Evolutionary conservation across 1,140 invertebrate genomes (phyloP).

Genomic region (Ceratoteleas bidentatus): DNA sequence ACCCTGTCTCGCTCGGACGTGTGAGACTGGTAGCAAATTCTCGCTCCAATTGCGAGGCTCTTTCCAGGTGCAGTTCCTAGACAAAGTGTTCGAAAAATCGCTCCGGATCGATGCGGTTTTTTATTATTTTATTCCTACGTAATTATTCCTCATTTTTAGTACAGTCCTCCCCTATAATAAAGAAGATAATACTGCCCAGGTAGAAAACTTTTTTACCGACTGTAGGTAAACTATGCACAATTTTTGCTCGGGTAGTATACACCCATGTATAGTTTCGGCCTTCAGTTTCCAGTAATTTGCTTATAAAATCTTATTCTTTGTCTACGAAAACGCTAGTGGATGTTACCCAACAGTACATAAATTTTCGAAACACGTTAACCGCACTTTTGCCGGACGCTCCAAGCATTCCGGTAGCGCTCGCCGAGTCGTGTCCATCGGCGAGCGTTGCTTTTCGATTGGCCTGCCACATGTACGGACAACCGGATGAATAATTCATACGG

Average conservation of each 20-base stretch:
- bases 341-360: constrained; percentile 55
- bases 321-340: constrained; percentile 29
- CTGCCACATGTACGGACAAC: constrained; percentile 60
- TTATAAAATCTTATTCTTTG: too few species aligned
- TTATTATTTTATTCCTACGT: too few species aligned
- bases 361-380: constrained; percentile 66
- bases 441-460: constrained; percentile 63
- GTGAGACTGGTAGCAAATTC: constrained; percentile 28
- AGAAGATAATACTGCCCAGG: too few species aligned
- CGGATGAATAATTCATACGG: constrained; percentile 66
- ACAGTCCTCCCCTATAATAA: too few species aligned
- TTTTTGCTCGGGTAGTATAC: too few species aligned
- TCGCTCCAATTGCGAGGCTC: constrained; percentile 10
- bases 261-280: too few species aligned
- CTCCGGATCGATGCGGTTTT: neutral
- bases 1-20: constrained; percentile 9
- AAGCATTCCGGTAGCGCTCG: constrained; percentile 63
- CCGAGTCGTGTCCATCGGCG: constrained; percentile 64
- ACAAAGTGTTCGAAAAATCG: constrained; percentile 6
- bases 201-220: too few species aligned
- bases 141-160: too few species aligned
- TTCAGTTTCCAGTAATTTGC: too few species aligned
- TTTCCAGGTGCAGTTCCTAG: constrained; percentile 8
- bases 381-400: constrained; percentile 57
- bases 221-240: too few species aligned